Evolutionary conservation across 2,113 vertebrate genomes (phyloP), one percentile per base, ranked within the genome.

Genomic region (Mirounga angustirostris): DNA sequence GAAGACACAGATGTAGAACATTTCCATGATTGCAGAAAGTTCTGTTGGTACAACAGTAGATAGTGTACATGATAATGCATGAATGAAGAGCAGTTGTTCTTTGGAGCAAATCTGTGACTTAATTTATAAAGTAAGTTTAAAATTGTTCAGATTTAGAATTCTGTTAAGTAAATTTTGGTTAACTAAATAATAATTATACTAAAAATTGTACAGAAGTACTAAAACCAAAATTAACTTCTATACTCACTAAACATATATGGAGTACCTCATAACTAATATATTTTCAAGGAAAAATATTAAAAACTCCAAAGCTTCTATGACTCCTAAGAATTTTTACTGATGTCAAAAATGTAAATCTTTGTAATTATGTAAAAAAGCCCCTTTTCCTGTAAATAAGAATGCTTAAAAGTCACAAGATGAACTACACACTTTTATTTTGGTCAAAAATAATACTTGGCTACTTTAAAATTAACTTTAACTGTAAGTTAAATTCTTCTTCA

Each of bases 381-480:
- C 54, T 85, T 87, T 56, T 8, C 30, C 61, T 89, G 5, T 36
- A 89, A 79, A 69, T 54, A 84, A 79, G 71, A 18, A 54, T 43
- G 61, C 28, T 80, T 85, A 80, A 95, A 91, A 74, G 13, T 46
- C 14, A 21, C 54, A 59, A 30, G 36, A 93, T 7, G 24, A 81
- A 91, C 28, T n/a, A 52, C 63, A 81, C 2, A 78, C 50, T 74
- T 97, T 93, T 86, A 92, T 56, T 43, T 95, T 15, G 21, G 40
- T 54, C 50, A 86, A 79, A 97, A 93, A 86, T 50, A 79, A 33
- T 43, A 56, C 11, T 63, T 92, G 89, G 12, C 19, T 93, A 89
- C 28, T 73, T 36, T 79, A 13, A 89, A 90, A 58, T 33, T 69
- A 79, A 69, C 14, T 89, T 71, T 90, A 91, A 61, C 54, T 90